Evolutionary conservation across 2,797 vertebrate species (phyloP).

Genomic region (Tangara arthus): DNA sequence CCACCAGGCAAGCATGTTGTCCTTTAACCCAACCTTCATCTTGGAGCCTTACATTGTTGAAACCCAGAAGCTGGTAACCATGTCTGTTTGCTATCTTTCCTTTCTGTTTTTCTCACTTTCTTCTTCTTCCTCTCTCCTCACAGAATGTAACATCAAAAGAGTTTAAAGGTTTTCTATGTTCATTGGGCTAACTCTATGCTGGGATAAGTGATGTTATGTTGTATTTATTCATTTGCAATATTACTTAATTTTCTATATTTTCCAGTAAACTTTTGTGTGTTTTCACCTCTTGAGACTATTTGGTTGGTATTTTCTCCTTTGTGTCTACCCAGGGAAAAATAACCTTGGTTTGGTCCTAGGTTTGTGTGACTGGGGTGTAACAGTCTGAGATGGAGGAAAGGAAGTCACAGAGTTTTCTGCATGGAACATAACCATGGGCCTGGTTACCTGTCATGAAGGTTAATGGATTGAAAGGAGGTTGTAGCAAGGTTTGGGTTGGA

Average conservation of each 20-base stretch:
- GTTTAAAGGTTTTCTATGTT: neutral
- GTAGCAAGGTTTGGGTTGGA: neutral
- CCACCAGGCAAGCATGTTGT: accelerated
- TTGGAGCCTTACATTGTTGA: neutral
- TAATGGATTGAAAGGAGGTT: neutral
- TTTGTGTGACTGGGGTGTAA: neutral
- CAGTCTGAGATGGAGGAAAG: neutral
- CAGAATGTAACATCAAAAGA: accelerated
- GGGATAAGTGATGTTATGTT: neutral
- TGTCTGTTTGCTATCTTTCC: neutral
- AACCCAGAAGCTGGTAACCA: neutral
- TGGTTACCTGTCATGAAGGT: neutral
- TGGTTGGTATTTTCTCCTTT: neutral
- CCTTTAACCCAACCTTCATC: neutral
- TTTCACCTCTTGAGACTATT: neutral
- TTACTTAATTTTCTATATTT: neutral
- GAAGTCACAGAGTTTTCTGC: neutral
- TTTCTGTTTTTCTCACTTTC: neutral
- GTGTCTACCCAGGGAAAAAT: neutral
- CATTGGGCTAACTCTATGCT: neutral
- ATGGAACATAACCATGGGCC: neutral
- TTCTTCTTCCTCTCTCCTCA: neutral
- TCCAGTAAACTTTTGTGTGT: neutral
- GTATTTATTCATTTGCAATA: neutral
- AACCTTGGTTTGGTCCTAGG: neutral